Conservation (phyloP, 2,888 invertebrate genomes). For the Lymantria dispar region DNA sequence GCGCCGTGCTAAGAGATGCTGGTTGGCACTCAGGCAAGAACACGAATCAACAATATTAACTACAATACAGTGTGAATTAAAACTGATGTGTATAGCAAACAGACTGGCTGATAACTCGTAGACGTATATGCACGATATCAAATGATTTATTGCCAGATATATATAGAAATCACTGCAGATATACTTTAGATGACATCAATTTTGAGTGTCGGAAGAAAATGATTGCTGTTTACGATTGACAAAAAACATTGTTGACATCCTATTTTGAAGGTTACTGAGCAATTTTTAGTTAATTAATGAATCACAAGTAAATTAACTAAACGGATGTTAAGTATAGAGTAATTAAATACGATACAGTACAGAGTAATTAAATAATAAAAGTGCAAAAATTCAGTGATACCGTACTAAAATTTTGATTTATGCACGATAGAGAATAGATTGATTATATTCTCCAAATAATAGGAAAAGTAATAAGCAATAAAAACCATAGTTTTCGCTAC, state of each 20-base stretch:
- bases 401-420: no score
- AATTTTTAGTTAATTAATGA: no score
- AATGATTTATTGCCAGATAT: slow-evolving; percentile 59
- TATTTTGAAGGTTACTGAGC: not conserved
- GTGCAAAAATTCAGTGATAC: no score
- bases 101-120: slow-evolving; percentile 42
- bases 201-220: slow-evolving; percentile 1
- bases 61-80: slow-evolving; percentile 61
- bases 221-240: not conserved
- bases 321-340: no score
- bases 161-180: slow-evolving; percentile 33
- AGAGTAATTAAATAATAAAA: no score
- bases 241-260: not conserved
- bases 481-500: no score
- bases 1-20: slow-evolving; percentile 43
- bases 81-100: slow-evolving; percentile 61
- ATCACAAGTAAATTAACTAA: no score
- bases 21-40: slow-evolving; percentile 53
- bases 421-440: no score
- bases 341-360: no score
- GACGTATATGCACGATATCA: slow-evolving; percentile 59
- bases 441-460: no score
- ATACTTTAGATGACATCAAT: slow-evolving; percentile 22
- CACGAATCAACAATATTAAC: slow-evolving; percentile 40
- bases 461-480: no score